Evolutionary conservation across 2,113 vertebrate genomes (phyloP).

Genomic region (Isurus oxyrinchus): DNA sequence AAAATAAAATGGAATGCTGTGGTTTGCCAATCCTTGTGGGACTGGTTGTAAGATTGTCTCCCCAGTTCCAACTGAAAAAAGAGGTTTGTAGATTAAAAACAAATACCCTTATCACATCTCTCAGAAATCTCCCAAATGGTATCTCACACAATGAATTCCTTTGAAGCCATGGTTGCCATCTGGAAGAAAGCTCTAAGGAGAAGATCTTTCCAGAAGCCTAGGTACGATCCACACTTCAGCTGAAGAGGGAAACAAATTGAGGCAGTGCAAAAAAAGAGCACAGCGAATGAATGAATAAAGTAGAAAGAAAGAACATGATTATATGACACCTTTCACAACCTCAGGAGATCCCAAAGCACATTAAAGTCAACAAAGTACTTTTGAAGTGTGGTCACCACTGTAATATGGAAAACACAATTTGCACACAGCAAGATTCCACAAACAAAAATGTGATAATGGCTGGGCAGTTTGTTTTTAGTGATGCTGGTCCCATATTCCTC

Average conservation of each 20-base stretch:
- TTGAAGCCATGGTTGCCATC: background rate
- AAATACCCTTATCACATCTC: background rate
- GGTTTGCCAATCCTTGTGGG: background rate
- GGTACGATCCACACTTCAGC: background rate
- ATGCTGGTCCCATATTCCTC: background rate
- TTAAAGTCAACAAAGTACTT: background rate
- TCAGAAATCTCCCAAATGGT: conserved; percentile 7
- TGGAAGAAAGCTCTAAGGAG: background rate
- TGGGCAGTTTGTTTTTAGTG: background rate
- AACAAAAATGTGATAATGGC: background rate
- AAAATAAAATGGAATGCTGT: background rate
- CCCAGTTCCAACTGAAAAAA: background rate
- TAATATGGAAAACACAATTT: background rate
- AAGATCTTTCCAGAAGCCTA: background rate
- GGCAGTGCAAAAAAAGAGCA: background rate
- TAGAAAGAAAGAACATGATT: background rate
- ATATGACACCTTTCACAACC: background rate
- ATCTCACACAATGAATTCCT: background rate
- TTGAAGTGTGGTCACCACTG: background rate
- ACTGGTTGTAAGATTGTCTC: background rate
- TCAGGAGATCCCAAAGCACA: background rate
- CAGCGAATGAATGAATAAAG: background rate
- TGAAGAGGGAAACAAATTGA: background rate
- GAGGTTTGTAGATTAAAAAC: background rate
- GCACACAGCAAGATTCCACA: background rate